phyloP scores from a whole-genome alignment of 2,888 invertebrate species.

The Tipula lateralis region DNA sequence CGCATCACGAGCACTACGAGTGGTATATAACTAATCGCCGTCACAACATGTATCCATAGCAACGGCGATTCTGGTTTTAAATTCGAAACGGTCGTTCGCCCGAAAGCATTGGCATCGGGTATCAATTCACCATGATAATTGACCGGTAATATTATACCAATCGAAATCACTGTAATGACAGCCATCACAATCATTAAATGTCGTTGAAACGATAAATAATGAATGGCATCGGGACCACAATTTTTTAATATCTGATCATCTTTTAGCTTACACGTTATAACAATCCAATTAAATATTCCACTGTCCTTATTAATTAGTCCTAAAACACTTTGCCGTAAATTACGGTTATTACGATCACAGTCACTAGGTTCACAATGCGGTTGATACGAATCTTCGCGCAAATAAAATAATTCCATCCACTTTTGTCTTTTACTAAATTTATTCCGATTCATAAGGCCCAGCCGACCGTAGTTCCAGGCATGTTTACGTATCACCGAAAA shows the following conservation, averaged over 20 bases:
- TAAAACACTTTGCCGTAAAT: neutral
- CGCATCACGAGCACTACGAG: constrained; percentile 81
- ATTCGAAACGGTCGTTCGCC: constrained; percentile 85
- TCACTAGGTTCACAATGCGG: constrained; percentile 31
- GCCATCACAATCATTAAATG: constrained; percentile 79
- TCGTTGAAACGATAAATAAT: constrained; percentile 89
- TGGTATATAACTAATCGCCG: constrained; percentile 78
- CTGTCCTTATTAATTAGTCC: constrained; percentile 55
- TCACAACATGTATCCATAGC: constrained; percentile 84
- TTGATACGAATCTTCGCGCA: constrained; percentile 55
- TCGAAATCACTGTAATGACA: constrained; percentile 73
- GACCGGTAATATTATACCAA: constrained; percentile 81
- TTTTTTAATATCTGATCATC: constrained; percentile 66
- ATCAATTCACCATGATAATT: constrained; percentile 76
- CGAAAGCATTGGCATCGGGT: constrained; percentile 73
- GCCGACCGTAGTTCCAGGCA: constrained; percentile 91
- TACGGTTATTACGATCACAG: neutral
- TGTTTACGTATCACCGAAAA: constrained; percentile 82
- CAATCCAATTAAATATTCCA: constrained; percentile 82
- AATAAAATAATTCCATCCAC: constrained; percentile 90
- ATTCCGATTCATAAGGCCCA: constrained; percentile 80
- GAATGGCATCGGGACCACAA: constrained; percentile 87
- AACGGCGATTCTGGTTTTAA: constrained; percentile 70
- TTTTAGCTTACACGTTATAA: constrained; percentile 75
- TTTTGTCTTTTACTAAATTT: constrained; percentile 67